Conservation (phyloP, 2,888 invertebrate species). For the Pandemis heparana region DNA sequence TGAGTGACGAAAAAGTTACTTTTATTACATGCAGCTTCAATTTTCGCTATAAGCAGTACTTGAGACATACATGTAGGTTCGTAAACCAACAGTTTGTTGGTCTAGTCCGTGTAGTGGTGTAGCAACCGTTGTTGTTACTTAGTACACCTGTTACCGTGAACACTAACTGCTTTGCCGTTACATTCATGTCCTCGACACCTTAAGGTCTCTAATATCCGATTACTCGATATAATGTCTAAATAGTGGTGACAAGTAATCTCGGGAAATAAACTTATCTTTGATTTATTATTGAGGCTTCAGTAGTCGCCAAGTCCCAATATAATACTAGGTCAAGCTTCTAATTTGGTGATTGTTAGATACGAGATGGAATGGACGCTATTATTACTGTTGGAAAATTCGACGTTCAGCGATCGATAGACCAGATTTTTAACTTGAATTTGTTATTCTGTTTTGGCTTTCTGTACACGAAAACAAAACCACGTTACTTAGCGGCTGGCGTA, state of each 20-base stretch:
- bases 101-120: constrained; percentile 10
- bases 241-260: neutral
- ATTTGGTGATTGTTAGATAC: constrained; percentile 3
- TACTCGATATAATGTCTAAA: neutral
- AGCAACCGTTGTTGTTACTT: neutral
- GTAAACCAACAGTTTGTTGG: constrained; percentile 10
- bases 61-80: neutral
- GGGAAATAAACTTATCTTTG: neutral
- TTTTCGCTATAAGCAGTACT: neutral
- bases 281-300: neutral
- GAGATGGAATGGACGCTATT: neutral
- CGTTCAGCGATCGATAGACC: neutral
- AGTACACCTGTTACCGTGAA: constrained; percentile 15
- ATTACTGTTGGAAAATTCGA: neutral
- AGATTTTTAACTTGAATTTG: neutral
- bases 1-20: neutral
- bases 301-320: neutral
- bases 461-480: neutral
- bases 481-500: neutral
- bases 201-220: neutral
- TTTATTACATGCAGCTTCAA: neutral
- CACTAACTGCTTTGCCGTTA: neutral
- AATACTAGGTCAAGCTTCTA: constrained; percentile 17
- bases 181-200: neutral
- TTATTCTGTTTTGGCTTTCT: neutral